Conservation (phyloP, 1,140 invertebrate genomes). For the Whitmania pigra region DNA sequence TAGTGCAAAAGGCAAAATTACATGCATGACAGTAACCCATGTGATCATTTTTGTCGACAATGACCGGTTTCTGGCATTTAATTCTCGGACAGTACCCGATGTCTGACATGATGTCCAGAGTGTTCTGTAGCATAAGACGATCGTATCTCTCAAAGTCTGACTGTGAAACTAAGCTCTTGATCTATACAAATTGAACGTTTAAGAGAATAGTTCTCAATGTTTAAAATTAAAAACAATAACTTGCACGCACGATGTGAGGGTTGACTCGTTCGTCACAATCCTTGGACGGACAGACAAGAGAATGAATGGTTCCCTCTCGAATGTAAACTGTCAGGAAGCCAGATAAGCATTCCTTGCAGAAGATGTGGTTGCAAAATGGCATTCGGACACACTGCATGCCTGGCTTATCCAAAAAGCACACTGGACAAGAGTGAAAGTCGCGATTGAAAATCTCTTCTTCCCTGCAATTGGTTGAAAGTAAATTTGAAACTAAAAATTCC, state of each 20-base stretch:
- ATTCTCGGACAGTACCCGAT: conserved; percentile 48
- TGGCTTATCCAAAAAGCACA: conserved; percentile 22
- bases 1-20: conserved; percentile 53
- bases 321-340: conserved; percentile 51
- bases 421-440: background rate
- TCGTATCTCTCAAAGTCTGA: conserved; percentile 54
- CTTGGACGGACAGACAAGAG: conserved; percentile 50
- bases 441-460: conserved; percentile 2
- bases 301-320: conserved; percentile 49
- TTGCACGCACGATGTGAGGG: conserved; percentile 45
- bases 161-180: conserved; percentile 46
- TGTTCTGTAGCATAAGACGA: conserved; percentile 47
- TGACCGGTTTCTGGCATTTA: conserved; percentile 48
- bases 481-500: background rate
- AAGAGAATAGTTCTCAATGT: background rate
- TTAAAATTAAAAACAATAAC: too few relatives aligned
- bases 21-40: conserved; percentile 50
- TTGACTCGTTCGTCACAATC: conserved; percentile 50
- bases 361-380: conserved; percentile 50
- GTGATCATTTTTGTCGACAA: conserved; percentile 45
- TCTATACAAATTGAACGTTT: conserved; percentile 26
- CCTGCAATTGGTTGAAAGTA: background rate
- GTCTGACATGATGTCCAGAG: conserved; percentile 52
- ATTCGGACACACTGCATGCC: conserved; percentile 50
- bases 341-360: conserved; percentile 52